Evolutionary conservation across 2,113 vertebrate species (phyloP), one percentile per base, ranked within the genome.

Genomic region (Saiga tatarica): DNA sequence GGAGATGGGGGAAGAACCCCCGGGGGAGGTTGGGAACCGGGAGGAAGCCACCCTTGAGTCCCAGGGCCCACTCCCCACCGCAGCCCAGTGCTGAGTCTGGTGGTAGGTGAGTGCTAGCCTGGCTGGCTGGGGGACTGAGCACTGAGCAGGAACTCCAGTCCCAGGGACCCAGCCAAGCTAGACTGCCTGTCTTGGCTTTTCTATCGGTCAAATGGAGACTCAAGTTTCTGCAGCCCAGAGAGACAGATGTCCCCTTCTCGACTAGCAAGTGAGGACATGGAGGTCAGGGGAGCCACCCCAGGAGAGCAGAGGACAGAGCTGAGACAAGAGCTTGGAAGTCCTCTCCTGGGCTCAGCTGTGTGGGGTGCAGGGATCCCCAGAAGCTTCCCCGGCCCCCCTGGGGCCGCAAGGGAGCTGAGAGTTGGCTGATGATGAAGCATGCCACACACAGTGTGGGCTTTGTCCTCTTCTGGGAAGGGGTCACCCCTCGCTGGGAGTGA

Each of bases 401-500:
- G 42, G 39, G 25, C 25, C 3, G 28, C 0, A 3, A 5, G 26
- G 71, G 57, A n/a, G 28, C 14, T 7, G 64, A 90, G 55, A 39
- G 30, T 4, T 47, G 7, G 33, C 15, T 15, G 11, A 53, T 23
- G 64, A 50, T 4, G 39, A 5, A n/a, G 82, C 53, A 9, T 0
- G 17, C 42, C 39, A 26, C n/a, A 12, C 21, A 16, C 21, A 36
- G 13, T 14, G 13, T 3, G 8, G 50, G 15, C 67, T 90, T 12
- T 13, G 42, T 74, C 47, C 36, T 28, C 21, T 71, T 42, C 53
- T n/a, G 16, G 47, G n/a, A 25, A 16, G 45, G 26, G 13, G 25
- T 17, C 83, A 42, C n/a, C n/a, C 82, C 16, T 26, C 7, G 25
- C 57, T 42, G 26, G 53, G 21, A 33, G 36, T 8, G 23, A 92